These are phyloP conservation scores for Glaucomys volans DNA, from an alignment of 2,113 vertebrate species.

Conservation along the genomic window DNA sequence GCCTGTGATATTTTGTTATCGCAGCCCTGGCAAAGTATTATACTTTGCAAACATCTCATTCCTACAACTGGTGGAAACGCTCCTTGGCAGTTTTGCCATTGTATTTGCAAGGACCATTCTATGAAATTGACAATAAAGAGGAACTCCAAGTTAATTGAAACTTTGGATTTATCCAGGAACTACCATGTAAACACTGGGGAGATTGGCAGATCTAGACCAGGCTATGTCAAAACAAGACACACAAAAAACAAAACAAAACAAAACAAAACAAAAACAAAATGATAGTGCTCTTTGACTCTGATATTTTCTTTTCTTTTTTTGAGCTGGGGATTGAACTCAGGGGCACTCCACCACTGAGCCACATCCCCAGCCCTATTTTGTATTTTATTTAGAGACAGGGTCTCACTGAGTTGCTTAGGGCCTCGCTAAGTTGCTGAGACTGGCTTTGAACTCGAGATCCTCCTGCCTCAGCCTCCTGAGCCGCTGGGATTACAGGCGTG, in stretches of 20 bases:
- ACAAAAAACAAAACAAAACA: not conserved
- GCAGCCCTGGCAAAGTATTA: not conserved
- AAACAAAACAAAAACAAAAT: not conserved
- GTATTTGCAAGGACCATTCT: not conserved
- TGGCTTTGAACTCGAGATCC: no score
- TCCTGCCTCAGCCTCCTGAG: no score
- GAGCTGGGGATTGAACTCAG: no score
- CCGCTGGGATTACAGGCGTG: no score
- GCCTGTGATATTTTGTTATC: not conserved
- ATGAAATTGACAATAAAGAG: not conserved
- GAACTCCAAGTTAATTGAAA: not conserved
- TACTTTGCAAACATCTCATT: not conserved
- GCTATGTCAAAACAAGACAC: not conserved
- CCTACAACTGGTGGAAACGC: not conserved
- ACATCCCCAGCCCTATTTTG: no score
- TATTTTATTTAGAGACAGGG: no score
- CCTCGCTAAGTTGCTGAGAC: no score
- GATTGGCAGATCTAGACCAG: not conserved
- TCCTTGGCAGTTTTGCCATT: not conserved
- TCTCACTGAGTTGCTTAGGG: no score
- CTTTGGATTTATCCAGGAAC: not conserved
- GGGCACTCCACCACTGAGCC: no score
- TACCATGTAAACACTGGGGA: not conserved
- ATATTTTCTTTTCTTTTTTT: no score
- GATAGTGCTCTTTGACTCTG: not conserved